Evolutionary conservation across 2,797 vertebrate species (phyloP).

Genomic region (Gallinago solitaria): DNA sequence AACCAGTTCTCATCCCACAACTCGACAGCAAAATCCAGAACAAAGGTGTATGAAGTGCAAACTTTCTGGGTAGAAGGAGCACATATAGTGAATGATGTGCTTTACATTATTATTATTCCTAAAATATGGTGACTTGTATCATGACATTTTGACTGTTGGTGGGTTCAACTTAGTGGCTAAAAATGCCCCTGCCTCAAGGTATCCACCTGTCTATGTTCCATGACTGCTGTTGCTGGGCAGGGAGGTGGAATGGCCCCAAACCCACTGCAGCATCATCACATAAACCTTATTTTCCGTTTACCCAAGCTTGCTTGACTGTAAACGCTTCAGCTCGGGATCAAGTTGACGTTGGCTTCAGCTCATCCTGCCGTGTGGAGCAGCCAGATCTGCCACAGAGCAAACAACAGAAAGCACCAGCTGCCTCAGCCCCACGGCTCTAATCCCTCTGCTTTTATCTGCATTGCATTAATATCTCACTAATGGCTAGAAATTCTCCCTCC

Average conservation of each 20-base stretch:
- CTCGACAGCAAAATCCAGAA: background rate
- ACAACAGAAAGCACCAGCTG: background rate
- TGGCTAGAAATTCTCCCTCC: background rate
- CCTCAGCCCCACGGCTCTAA: background rate
- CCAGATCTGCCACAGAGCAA: background rate
- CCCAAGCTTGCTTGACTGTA: background rate
- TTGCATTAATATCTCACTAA: background rate
- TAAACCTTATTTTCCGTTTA: background rate
- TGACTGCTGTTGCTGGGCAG: background rate
- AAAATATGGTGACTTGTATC: accelerated
- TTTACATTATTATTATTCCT: background rate
- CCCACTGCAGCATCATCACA: background rate
- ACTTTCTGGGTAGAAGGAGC: background rate
- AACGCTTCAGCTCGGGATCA: background rate
- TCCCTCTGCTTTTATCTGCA: background rate
- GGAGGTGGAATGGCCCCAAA: background rate
- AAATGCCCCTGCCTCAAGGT: background rate
- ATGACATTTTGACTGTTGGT: background rate
- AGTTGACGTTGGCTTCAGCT: background rate
- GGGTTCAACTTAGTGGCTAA: background rate
- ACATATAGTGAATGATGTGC: accelerated
- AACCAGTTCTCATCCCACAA: background rate
- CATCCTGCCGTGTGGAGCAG: background rate
- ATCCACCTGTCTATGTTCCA: background rate
- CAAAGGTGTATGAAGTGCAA: background rate